Conservation (phyloP, 2,797 vertebrate genomes). For the Podarcis siculus region DNA sequence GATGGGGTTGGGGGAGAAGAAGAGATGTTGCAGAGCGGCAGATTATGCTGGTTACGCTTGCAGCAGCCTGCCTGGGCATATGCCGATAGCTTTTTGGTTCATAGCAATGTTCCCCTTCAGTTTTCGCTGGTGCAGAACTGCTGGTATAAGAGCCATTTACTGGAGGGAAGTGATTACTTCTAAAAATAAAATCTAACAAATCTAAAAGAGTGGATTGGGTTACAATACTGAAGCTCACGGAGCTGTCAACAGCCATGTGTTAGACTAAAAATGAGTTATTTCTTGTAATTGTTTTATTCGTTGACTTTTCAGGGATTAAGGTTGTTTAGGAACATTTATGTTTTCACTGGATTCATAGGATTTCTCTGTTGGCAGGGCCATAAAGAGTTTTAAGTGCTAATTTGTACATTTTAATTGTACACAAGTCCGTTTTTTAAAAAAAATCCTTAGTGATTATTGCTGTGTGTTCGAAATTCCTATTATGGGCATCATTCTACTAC, state of each 20-base stretch:
- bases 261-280: slow-evolving; percentile 52
- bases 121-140: slow-evolving; percentile 63
- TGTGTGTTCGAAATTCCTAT: slow-evolving; percentile 11
- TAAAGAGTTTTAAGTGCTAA: slow-evolving; percentile 32
- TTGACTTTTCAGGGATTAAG: slow-evolving; percentile 24
- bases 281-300: slow-evolving; percentile 51
- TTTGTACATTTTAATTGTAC: slow-evolving; percentile 21
- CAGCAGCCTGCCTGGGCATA: not conserved
- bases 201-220: slow-evolving; percentile 62
- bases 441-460: slow-evolving; percentile 9
- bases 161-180: slow-evolving; percentile 71
- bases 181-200: slow-evolving; percentile 69
- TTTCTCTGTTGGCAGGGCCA: slow-evolving; percentile 11
- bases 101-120: slow-evolving; percentile 48
- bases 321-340: slow-evolving; percentile 10
- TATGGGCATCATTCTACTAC: slow-evolving; percentile 28
- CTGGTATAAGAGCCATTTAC: slow-evolving; percentile 56
- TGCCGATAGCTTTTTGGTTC: slow-evolving; percentile 52
- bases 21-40: slow-evolving; percentile 33
- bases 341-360: not conserved
- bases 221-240: slow-evolving; percentile 61
- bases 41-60: not conserved
- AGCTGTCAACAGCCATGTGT: slow-evolving; percentile 64
- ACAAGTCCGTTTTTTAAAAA: not conserved
- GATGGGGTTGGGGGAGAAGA: not conserved